Base-by-base conservation (phyloP, 2,888 invertebrate species). In the Sarcophaga rosellei region DNA sequence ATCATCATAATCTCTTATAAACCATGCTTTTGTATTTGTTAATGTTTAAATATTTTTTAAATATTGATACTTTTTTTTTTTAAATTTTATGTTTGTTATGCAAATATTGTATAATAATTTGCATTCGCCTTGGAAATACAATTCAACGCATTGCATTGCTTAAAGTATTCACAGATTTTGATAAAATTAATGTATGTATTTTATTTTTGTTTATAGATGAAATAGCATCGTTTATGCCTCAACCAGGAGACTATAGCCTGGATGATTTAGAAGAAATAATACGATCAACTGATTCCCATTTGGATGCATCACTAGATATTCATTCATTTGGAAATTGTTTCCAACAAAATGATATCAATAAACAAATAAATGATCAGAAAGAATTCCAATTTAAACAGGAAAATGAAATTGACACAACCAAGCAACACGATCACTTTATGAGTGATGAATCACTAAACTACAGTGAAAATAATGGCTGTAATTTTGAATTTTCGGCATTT, bases 231-330 rank as follows among this genome's bases (percentile, higher is more conserved):
- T 88, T 89, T 76, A 88, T 90, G 76, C 89, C 90, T 65, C 88
- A 89, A 65, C 88, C 90, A 0, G 89, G 88, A 57, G 90, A 91
- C 63, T 91, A 91, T 77, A 89, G 90, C 61, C 88, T 91, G 3
- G 90, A 90, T 86, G 90, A 91, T 84, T 88, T 92, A 73, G 91
- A 92, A 47, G 92, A 92, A 57, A 91, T 91, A 74, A 88, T 92
- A 74, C 90, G 90, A 61, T 90, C 90, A 20, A 90, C 91, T 12
- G 90, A 90, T 74, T 89, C 90, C 0, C 89, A 90, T 21, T 88
- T 91, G 35, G 90, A 91, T 84, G 88, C 90, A 35, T 89, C 91
- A 1, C 75, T 91, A 75, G 90, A 91, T 53, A 86, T 91, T 5
- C 89, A 89, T 72, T 81, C 65, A n/a, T 77, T 81, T 68, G 45